These are phyloP conservation scores for Azorinus chamasolen DNA, from an alignment of 2,888 invertebrate species.

Conservation along the genomic window DNA sequence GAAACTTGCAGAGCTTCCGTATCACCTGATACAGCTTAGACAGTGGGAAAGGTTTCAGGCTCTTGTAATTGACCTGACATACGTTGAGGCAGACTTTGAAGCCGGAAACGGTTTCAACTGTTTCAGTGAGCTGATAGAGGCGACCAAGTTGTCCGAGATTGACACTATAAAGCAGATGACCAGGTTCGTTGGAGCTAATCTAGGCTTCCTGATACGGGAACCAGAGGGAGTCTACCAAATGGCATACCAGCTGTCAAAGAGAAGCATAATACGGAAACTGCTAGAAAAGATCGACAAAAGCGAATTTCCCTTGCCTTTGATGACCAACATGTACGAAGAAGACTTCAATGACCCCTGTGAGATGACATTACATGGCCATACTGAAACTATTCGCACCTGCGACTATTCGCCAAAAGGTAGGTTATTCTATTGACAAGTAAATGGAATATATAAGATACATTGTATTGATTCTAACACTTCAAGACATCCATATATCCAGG, in stretches of 20 bases:
- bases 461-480: too few relatives aligned
- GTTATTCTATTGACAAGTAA: not conserved
- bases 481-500: too few relatives aligned
- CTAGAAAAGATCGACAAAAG: constrained; percentile 9
- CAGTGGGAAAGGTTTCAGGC: constrained; percentile 88
- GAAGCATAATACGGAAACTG: constrained; percentile 23
- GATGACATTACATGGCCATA: constrained; percentile 60
- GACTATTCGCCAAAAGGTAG: constrained; percentile 56
- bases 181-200: constrained; percentile 56
- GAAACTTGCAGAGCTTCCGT: constrained; percentile 82
- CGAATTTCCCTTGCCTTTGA: constrained; percentile 33
- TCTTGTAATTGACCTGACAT: constrained; percentile 49
- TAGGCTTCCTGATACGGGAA: constrained; percentile 54
- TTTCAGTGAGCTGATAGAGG: constrained; percentile 62
- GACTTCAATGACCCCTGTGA: constrained; percentile 58
- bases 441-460: too few relatives aligned
- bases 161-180: constrained; percentile 49
- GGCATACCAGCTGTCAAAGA: constrained; percentile 41
- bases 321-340: constrained; percentile 46
- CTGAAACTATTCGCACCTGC: constrained; percentile 52
- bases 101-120: constrained; percentile 55
- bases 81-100: constrained; percentile 61
- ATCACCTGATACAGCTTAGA: constrained; percentile 73
- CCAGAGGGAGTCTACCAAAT: constrained; percentile 53
- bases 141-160: constrained; percentile 43